Evolutionary conservation across 2,888 invertebrate genomes (phyloP), one percentile per base, ranked within the genome.

Genomic region (Cyclophora punctaria): DNA sequence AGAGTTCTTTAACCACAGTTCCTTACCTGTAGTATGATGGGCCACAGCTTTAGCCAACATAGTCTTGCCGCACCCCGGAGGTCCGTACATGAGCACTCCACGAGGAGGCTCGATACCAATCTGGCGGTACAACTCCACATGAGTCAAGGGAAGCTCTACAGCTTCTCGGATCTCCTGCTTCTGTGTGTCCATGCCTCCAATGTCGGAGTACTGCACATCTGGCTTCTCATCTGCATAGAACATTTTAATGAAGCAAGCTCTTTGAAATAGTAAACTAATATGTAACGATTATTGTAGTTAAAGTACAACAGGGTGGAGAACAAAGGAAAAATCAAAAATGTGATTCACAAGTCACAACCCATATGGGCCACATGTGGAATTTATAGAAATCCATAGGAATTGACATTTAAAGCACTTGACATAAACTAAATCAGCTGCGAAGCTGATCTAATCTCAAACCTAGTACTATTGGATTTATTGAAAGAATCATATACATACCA

Each of bases 161-260:
- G 99, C 99, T 83, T 99, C 99, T 49, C 98, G 90, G 66, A 99
- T 99, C 83, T 99, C 99, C 55, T 99, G 99, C 72, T 99, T 99
- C 81, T 99, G 99, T 90, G 99, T 98, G 80, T 99, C 99, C 96
- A 99, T 96, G 41, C 99, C 99, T 80, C 99, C 99, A 73, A 99
- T 99, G 73, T 99, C 99, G 3, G 96, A 93, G 81, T 99, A 99
- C 56, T 94, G 93, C 4, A 99, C 97, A 81, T 99, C 98, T 0
- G 99, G 99, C 75, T 98, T 98, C 81, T 99, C 98, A 90, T 98
- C 98, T 91, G 64, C 44, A 46, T 48, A 56, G 53, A 35, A 35
- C 42, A 45, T 34, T 34, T 45, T 35, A n/a, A 47, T 20, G 34
- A 41, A 7, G 20, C 20, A 20, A 20, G 20, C 1, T 20, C 20